Percentiles rank a stretch among this genome's conserved stretches.
phyloP scores from a whole-genome alignment of 2,888 invertebrate genomes.

The Apantesis nais region DNA sequence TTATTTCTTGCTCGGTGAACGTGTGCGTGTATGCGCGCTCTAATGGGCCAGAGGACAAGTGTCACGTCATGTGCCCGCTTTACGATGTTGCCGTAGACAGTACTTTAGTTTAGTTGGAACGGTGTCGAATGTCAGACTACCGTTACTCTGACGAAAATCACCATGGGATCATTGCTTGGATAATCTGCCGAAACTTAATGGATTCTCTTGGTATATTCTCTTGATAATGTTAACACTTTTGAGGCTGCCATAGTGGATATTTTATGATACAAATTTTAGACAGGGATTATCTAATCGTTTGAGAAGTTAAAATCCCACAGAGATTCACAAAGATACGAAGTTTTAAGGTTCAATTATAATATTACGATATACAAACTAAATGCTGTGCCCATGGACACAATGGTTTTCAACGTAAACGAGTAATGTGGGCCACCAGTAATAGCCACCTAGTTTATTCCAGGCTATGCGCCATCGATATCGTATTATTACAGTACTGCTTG shows the following conservation, averaged over 20 bases:
- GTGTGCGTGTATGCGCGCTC: background rate
- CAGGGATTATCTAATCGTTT: background rate
- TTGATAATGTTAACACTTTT: background rate
- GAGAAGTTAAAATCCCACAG: background rate
- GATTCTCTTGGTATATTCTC: conserved; percentile 6
- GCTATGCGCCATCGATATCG: background rate
- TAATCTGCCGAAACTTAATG: conserved; percentile 12
- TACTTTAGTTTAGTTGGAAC: background rate
- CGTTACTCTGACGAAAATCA: conserved; percentile 11
- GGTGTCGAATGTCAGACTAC: background rate
- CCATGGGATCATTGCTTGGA: conserved; percentile 14
- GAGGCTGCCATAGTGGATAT: background rate
- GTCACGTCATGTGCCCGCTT: background rate
- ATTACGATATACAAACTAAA: background rate
- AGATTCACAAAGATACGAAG: background rate
- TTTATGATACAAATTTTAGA: background rate
- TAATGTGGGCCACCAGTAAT: background rate
- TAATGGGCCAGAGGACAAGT: conserved; percentile 9
- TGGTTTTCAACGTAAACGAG: background rate
- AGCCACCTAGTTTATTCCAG: background rate
- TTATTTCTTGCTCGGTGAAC: conserved; percentile 5
- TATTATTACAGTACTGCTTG: background rate
- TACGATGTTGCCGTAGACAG: background rate
- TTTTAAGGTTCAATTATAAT: background rate
- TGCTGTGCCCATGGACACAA: background rate